Base-by-base conservation (phyloP, 2,888 invertebrate species). In the Athalia circularis region DNA sequence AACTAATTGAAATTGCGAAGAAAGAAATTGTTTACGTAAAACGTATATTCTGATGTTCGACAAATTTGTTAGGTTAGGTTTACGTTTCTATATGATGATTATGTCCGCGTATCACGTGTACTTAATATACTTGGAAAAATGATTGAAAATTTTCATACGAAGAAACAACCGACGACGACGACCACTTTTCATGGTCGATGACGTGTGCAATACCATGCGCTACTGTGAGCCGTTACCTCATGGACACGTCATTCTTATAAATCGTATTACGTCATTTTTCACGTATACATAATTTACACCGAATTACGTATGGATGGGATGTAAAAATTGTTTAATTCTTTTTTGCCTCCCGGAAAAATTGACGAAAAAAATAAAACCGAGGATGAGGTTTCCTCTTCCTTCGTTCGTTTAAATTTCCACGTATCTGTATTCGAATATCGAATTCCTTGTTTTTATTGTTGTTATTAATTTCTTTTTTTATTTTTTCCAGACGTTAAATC, bases 341-440 rank as follows among this genome's bases (percentile, higher is more conserved):
- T 6, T 4, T 54, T 1, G 0, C 8, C 8, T 1, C 3, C 15
- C 92, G 29, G 29, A 2, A 92, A 92, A 92, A 92, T 92, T 89
- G 92, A 92, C 91, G 91, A 92, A 29, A 87, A 86, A 88, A 86
- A 82, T 87, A 81, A 86, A 83, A 82, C 50, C 65, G 81, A 88
- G 3, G 15, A 62, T 15, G 62, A 62, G 29, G 29, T 29, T 29
- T 29, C 29, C 29, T 29, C 29, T 29, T 29, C 29, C 29, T 29
- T 29, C 2, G 1, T 29, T 2, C 29, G 29, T 29, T 29, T 29
- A 29, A 1, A 29, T 29, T 29, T 29, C 2, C 1, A 29, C 29
- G 29, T 29, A 29, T 29, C n/a, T n/a, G 2, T 29, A 29, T 29
- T 29, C 2, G 2, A 29, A 29, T 29, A 1, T 29, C 2, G 29